These are phyloP conservation scores for Apocheima hispidaria DNA, from an alignment of 2,888 invertebrate genomes.

Conservation along the genomic window DNA sequence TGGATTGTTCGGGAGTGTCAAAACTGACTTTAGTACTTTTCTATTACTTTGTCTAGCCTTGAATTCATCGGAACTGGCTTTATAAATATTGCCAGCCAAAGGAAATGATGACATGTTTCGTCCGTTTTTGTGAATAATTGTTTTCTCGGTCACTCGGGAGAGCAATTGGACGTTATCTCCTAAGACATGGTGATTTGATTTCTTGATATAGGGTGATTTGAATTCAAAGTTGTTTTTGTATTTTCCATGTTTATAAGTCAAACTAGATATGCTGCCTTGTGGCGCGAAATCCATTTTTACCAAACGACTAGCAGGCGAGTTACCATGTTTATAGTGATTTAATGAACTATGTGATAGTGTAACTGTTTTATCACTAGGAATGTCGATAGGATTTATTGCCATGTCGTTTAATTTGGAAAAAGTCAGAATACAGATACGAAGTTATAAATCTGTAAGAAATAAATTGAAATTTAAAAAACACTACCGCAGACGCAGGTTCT, in stretches of 20 bases:
- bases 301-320: slow-evolving; percentile 44
- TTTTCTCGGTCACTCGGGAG: slow-evolving; percentile 66
- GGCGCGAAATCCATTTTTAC: slow-evolving; percentile 51
- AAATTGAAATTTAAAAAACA: no score
- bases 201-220: slow-evolving; percentile 63
- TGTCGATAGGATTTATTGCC: slow-evolving; percentile 59
- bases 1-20: slow-evolving; percentile 69
- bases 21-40: slow-evolving; percentile 72
- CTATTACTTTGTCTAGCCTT: slow-evolving; percentile 59
- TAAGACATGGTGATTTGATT: slow-evolving; percentile 61
- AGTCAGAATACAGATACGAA: slow-evolving; percentile 16
- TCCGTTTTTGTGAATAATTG: slow-evolving; percentile 58
- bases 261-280: slow-evolving; percentile 50
- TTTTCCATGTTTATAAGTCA: slow-evolving; percentile 48
- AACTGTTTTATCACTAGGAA: slow-evolving; percentile 48
- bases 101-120: slow-evolving; percentile 66
- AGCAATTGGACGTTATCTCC: slow-evolving; percentile 60
- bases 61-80: slow-evolving; percentile 75
- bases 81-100: slow-evolving; percentile 67
- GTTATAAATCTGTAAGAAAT: slow-evolving; percentile 28
- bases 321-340: slow-evolving; percentile 46
- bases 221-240: slow-evolving; percentile 48
- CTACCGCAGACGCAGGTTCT: no score
- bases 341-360: slow-evolving; percentile 46
- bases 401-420: slow-evolving; percentile 45